Conservation (phyloP, 1,140 invertebrate species). For the Tetraneura akinire region DNA sequence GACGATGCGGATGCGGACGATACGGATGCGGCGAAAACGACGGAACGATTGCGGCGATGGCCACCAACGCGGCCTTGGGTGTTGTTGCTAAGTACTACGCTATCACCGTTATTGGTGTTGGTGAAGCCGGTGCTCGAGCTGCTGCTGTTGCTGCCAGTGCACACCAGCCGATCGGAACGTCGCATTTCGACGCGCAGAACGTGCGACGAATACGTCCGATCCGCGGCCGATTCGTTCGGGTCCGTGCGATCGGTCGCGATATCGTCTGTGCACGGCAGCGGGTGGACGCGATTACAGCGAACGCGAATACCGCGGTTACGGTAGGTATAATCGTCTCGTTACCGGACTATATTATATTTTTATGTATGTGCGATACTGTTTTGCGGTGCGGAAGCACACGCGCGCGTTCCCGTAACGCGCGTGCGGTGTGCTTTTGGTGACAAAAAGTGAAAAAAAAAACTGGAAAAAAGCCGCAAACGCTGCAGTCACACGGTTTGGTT, state of each 20-base stretch:
- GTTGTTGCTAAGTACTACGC: no score
- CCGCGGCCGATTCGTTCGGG: background rate
- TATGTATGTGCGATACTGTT: no score
- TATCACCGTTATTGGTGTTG: background rate
- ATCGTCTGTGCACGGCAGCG: background rate
- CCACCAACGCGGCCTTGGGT: conserved; percentile 15
- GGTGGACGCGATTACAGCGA: no score
- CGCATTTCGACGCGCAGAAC: conserved; percentile 32
- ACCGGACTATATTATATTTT: background rate
- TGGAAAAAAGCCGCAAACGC: no score
- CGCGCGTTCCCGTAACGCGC: background rate
- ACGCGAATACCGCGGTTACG: background rate
- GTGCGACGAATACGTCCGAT: background rate
- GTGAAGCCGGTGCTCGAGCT: background rate
- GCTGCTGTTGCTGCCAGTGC: background rate
- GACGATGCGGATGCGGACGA: background rate
- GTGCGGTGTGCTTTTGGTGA: no score
- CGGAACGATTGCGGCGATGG: background rate
- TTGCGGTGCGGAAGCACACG: no score
- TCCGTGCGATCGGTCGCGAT: background rate
- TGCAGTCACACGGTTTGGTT: no score
- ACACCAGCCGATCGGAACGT: conserved; percentile 25
- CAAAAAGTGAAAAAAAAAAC: no score
- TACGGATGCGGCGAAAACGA: background rate
- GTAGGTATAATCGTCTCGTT: background rate